phyloP scores from a whole-genome alignment of 2,888 invertebrate species.

The Heliconius ethilla region DNA sequence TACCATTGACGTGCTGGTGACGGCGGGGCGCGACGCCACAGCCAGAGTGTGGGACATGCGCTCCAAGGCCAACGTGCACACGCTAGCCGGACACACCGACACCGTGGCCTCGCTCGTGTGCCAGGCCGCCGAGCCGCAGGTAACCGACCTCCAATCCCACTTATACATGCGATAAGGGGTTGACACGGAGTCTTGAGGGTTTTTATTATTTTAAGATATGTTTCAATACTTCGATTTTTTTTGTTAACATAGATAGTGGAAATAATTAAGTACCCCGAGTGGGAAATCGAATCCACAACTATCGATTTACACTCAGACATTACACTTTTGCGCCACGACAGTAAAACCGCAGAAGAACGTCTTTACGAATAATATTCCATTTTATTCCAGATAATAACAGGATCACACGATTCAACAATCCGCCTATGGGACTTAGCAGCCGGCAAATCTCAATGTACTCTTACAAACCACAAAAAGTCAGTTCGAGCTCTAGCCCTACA shows the following conservation, averaged over 20 bases:
- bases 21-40: conserved; percentile 97
- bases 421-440: conserved; percentile 98
- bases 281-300: no score
- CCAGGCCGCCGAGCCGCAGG: conserved; percentile 96
- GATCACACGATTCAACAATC: conserved; percentile 98
- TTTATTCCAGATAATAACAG: conserved; percentile 87
- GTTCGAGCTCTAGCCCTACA: conserved; percentile 90
- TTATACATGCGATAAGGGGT: no score
- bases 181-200: no score
- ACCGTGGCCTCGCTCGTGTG: conserved; percentile 97
- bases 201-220: no score
- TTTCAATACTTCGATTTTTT: no score
- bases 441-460: conserved; percentile 95
- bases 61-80: conserved; percentile 99
- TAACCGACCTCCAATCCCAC: conserved; percentile 48
- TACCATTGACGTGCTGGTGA: conserved; percentile 95
- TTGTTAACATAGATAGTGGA: no score
- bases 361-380: no score
- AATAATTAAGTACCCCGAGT: no score
- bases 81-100: conserved; percentile 96
- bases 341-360: no score
- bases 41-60: conserved; percentile 99
- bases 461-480: conserved; percentile 99
- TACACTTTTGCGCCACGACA: not conserved
- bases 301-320: not conserved